Base-by-base conservation (phyloP, 2,113 vertebrate species). In the Planiliza haematocheilus region DNA sequence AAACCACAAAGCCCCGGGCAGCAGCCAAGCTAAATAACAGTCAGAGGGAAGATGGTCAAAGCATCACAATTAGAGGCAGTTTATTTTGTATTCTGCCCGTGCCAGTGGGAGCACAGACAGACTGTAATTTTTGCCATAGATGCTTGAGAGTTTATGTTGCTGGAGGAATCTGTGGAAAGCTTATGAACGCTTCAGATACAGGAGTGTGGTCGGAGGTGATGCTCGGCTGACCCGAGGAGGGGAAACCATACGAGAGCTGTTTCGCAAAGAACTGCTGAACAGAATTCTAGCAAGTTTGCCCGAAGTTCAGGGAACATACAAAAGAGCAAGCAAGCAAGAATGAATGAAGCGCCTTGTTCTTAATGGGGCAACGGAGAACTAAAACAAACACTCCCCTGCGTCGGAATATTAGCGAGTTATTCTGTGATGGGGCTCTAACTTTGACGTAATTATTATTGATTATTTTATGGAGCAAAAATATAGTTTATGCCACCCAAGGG, bases 371-470 rank as follows among this genome's bases (percentile, higher is more conserved):
- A 46, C 7, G 2, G 78, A 81, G 87, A 77, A 34, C 77, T 77
- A 76, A 46, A 55, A 74, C 78, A 85, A 81, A 78, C 81, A 81
- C 60, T 77, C 77, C 80, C 79, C 41, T 45, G 66, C 34, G 53
- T 59, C 71, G 55, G 60, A 70, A 65, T 76, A 81, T 79, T 87
- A 88, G 81, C 81, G 82, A 84, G 81, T 70, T 45, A 81, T 77
- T 61, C 63, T 52, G 60, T 24, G 79, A 75, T 87, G 65, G 59
- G 70, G 75, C 79, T 61, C 73, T 56, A 62, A 74, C 74, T 85
- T 86, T 86, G 90, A 93, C 85, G 87, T 82, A 81, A 78, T 90
- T 86, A 88, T 91, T 90, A 87, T 91, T 90, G 89, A 91, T 93
- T 84, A 84, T 88, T 91, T 89, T 88, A 90, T 85, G 89, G 84